A percentile compares a stretch with the other conserved stretches of the same genome.
Evolutionary conservation across 1,140 invertebrate genomes (phyloP).

Genomic region (Andricus grossulariae): DNA sequence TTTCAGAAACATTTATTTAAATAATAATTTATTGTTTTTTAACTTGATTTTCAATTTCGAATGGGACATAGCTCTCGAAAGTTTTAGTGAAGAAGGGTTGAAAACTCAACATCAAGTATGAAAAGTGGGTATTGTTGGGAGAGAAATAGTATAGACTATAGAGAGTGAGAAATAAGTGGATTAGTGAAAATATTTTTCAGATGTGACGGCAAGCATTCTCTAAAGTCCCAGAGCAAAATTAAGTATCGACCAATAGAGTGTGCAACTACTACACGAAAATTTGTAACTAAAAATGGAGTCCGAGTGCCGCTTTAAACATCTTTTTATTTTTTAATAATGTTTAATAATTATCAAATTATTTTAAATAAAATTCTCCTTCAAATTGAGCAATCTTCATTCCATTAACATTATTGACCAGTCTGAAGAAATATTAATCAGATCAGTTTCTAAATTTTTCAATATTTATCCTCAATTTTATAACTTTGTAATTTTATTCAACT

Average conservation of each 20-base stretch:
- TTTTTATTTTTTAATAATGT: neutral
- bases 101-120: constrained; percentile 25
- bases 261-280: constrained; percentile 55
- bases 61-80: neutral
- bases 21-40: too few relatives aligned
- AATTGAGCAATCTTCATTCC: too few relatives aligned
- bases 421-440: too few relatives aligned
- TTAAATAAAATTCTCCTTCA: too few relatives aligned
- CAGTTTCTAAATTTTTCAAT: too few relatives aligned
- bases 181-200: constrained; percentile 49
- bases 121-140: constrained; percentile 35
- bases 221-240: constrained; percentile 47
- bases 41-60: too few relatives aligned
- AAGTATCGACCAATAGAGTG: constrained; percentile 54
- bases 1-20: too few relatives aligned
- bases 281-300: constrained; percentile 4
- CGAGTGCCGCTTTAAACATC: neutral
- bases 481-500: too few relatives aligned
- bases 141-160: constrained; percentile 34
- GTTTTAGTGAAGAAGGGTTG: constrained; percentile 33
- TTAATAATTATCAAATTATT: too few relatives aligned
- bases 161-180: constrained; percentile 36
- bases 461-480: too few relatives aligned
- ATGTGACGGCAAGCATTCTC: constrained; percentile 55
- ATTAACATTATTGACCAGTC: too few relatives aligned